Conservation (phyloP, 2,888 invertebrate genomes). For the Dryocosmus kuriphilus region DNA sequence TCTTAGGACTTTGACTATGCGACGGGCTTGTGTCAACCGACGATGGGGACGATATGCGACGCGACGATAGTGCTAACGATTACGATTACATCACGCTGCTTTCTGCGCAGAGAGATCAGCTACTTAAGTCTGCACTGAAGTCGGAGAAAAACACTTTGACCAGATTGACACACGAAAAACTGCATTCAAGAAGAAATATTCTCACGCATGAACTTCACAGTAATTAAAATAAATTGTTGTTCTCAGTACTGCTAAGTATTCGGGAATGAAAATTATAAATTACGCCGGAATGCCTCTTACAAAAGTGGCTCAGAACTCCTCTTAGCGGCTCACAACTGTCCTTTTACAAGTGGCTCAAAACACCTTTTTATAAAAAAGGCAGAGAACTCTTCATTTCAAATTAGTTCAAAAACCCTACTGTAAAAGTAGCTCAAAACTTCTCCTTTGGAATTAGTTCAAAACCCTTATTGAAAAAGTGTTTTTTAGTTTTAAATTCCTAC, state of each 20-base stretch:
- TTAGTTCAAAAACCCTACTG: too few relatives aligned
- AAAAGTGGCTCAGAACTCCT: too few relatives aligned
- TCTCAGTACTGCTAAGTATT: neutral
- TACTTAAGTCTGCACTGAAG: constrained; percentile 18
- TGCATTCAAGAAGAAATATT: constrained; percentile 22
- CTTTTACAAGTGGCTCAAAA: too few relatives aligned
- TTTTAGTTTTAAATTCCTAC: too few relatives aligned
- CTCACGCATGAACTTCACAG: constrained; percentile 18
- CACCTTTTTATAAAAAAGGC: too few relatives aligned
- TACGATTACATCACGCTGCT: constrained; percentile 49
- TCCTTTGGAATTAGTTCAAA: too few relatives aligned
- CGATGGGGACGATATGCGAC: constrained; percentile 42
- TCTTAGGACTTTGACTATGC: constrained; percentile 45
- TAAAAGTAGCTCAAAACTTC: too few relatives aligned
- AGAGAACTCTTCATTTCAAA: too few relatives aligned
- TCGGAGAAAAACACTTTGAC: constrained; percentile 1
- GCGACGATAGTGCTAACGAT: constrained; percentile 48
- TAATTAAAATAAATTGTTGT: constrained; percentile 28
- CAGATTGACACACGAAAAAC: constrained; percentile 23
- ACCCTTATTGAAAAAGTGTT: too few relatives aligned
- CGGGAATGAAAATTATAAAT: neutral
- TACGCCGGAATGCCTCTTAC: too few relatives aligned
- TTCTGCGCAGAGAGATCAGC: neutral
- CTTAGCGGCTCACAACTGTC: too few relatives aligned
- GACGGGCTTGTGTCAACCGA: constrained; percentile 44